Base-by-base conservation (phyloP, 1,140 invertebrate genomes). In the Leptopilina clavipes region DNA sequence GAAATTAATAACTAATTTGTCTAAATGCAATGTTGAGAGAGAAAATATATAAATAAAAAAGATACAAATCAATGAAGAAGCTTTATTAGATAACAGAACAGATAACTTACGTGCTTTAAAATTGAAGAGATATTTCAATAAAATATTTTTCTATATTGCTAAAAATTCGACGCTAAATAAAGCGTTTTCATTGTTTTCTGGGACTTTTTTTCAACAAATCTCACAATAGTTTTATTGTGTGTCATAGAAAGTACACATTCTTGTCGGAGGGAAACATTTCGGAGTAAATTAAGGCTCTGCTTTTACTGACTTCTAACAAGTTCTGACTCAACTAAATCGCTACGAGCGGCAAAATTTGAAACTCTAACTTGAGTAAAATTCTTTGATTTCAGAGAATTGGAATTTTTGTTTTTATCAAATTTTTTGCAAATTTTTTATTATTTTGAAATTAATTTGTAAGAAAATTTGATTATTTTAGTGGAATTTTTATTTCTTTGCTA, bases 61-160 rank as follows among this genome's bases (percentile, higher is more conserved):
- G 6, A 8, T 17, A 52, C 8, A 52, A 52, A 52, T 0, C 6
- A 12, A 3, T 52, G n/a, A 17, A n/a, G n/a, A n/a, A 52, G n/a
- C 43, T 44, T 14, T 48, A 14, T n/a, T 10, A 12, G 3, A n/a
- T 3, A 0, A n/a, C 14, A 31, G 7, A 14, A n/a, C 6, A 7
- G n/a, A 65, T 3, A 31, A 65, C 59, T 65, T 31, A 65, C 59
- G 59, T 65, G 25, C n/a, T 37, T n/a, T 14, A 14, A 7, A 59
- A 59, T 14, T 1, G 59, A 22, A 31, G 12, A 11, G 14, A 65
- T 31, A n/a, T 37, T 14, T 11, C 22, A 25, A 59, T 31, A 65
- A n/a, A 31, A 31, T 65, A 1, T 31, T n/a, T 65, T 65, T 31
- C 5, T 1, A n/a, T 3, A 1, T 3, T 2, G 14, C 22, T 65